Evolutionary conservation across 2,113 vertebrate species (phyloP).

Genomic region (Sterna hirundo): DNA sequence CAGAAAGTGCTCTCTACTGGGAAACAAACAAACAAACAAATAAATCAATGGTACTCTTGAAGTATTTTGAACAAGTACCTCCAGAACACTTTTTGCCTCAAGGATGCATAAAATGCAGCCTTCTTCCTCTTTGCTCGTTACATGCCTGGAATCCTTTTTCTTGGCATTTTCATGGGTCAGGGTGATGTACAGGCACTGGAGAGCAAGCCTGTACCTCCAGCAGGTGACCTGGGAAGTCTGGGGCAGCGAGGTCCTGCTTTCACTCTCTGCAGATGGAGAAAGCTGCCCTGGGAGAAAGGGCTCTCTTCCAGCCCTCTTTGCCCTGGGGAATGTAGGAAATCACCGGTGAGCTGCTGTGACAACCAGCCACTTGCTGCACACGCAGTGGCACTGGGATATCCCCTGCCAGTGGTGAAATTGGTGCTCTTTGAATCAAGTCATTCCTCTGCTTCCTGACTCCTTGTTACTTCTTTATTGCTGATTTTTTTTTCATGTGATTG

Average conservation of each 20-base stretch:
- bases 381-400: not conserved
- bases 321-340: not conserved
- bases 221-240: not conserved
- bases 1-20: not conserved
- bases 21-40: not conserved
- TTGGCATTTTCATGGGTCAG: not conserved
- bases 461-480: not conserved
- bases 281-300: not conserved
- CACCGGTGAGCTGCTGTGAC: not conserved
- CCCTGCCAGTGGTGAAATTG: not conserved
- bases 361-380: not conserved
- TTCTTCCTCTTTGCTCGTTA: not conserved
- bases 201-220: not conserved
- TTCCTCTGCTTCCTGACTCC: not conserved
- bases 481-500: not conserved
- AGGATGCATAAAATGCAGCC: not conserved
- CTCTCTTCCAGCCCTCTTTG: not conserved
- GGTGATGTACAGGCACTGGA: not conserved
- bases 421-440: not conserved
- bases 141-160: not conserved
- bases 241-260: not conserved
- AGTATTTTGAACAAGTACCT: not conserved
- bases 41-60: not conserved
- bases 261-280: not conserved
- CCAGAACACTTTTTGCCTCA: not conserved